Percentiles rank a stretch among this genome's conserved stretches.
Evolutionary conservation across 2,888 invertebrate species (phyloP).

Genomic region (Leucophenga maculata): DNA sequence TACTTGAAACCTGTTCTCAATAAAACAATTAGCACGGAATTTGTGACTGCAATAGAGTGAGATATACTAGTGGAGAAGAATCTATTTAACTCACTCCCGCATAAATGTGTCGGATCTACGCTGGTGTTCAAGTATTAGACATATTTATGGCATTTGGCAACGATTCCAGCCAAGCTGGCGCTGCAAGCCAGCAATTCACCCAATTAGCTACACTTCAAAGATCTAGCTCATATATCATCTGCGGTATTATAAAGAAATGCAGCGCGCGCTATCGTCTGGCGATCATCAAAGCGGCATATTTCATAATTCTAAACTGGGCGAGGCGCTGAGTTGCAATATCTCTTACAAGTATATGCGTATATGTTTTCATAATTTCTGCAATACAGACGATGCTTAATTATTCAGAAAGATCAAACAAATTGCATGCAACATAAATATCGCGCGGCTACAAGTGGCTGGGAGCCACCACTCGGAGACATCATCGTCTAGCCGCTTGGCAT

Average conservation of each 20-base stretch:
- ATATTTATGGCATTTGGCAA: slow-evolving; percentile 4
- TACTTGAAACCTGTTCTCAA: slow-evolving; percentile 51
- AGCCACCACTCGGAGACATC: slow-evolving; percentile 28
- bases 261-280: slow-evolving; percentile 25
- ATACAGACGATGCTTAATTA: slow-evolving; percentile 64
- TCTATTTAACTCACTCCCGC: slow-evolving; percentile 35
- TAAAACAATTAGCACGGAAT: slow-evolving; percentile 65
- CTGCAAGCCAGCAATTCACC: slow-evolving; percentile 27
- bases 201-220: slow-evolving; percentile 61
- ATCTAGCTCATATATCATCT: slow-evolving; percentile 33
- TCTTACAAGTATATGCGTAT: no score
- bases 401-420: slow-evolving; percentile 68
- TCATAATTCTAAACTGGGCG: slow-evolving; percentile 37
- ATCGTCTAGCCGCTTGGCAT: slow-evolving; percentile 41
- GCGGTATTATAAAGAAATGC: slow-evolving; percentile 29
- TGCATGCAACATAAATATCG: slow-evolving; percentile 68
- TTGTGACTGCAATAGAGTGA: slow-evolving; percentile 61
- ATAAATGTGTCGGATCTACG: slow-evolving; percentile 42
- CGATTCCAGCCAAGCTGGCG: slow-evolving; percentile 37
- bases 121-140: slow-evolving; percentile 1
- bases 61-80: neutral
- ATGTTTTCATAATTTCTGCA: slow-evolving; percentile 37
- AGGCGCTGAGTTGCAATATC: slow-evolving; percentile 24
- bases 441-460: slow-evolving; percentile 23
- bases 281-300: slow-evolving; percentile 42